Evolutionary conservation across 2,113 vertebrate species (phyloP), one percentile per base, ranked within the genome.

Genomic region (Triplophysa rosa): DNA sequence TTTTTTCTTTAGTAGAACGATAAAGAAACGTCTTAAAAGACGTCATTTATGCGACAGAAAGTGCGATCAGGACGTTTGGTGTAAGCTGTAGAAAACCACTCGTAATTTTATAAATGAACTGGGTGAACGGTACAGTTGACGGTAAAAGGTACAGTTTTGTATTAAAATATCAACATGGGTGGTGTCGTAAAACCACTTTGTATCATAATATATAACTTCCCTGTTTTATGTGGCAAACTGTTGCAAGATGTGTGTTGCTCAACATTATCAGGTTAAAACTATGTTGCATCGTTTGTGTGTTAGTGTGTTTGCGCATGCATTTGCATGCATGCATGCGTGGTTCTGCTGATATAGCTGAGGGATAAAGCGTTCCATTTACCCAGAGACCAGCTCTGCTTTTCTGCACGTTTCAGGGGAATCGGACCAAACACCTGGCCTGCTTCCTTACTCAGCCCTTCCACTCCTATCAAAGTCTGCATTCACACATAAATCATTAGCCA

Each of bases 341-440:
- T 26, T 69, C 45, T 72, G 62, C 67, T 66, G 61, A 67, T 40
- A 47, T 23, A 4, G 40, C 61, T 77, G 73, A 54, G 58, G 23
- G 40, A 77, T 80, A 80, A 83, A 77, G 49, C 23, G 56, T 75
- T 80, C 71, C 79, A 67, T 75, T 80, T 80, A 68, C 71, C 47
- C 67, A 54, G 33, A 76, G 67, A 72, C 24, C 10, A 69, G 42
- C 52, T 59, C 42, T 67, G 73, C 47, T 77, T 80, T 69, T 80
- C 67, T 62, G 78, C 78, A 66, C 40, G 19, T 83, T 77, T 59
- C 66, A 77, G 82, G 54, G 61, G 78, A 77, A 80, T 69, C 75
- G 61, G 78, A 74, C 66, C 62, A 80, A 71, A 80, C 78, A 83
- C 78, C 67, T 72, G 78, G 78, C 73, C 67, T 29, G 61, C 49